Evolutionary conservation across 1,140 invertebrate species (phyloP).

Genomic region (Akabosia matsudoensis): DNA sequence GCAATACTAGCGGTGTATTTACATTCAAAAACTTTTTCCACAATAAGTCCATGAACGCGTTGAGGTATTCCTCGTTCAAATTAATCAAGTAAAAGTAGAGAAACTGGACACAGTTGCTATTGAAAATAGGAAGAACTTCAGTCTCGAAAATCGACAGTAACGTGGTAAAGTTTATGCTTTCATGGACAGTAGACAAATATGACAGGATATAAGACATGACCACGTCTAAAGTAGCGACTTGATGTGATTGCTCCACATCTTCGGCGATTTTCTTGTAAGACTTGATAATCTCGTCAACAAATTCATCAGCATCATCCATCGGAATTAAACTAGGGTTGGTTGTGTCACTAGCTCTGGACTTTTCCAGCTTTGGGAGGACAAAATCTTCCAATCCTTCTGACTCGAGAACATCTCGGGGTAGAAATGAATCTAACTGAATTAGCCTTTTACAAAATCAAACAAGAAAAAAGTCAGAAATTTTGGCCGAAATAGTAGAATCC

Average conservation of each 20-base stretch:
- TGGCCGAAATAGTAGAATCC: too few relatives aligned
- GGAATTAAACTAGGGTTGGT: neutral
- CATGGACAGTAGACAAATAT: constrained; percentile 40
- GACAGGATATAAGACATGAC: constrained; percentile 33
- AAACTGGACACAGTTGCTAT: constrained; percentile 73
- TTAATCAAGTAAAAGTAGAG: constrained; percentile 72
- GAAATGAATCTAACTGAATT: neutral
- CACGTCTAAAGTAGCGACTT: constrained; percentile 45
- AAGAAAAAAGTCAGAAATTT: too few relatives aligned
- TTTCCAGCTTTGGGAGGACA: neutral
- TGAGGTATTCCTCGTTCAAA: constrained; percentile 51
- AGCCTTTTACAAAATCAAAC: neutral
- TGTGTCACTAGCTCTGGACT: neutral
- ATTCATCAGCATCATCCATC: constrained; percentile 6
- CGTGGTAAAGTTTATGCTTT: constrained; percentile 10
- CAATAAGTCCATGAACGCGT: constrained; percentile 56
- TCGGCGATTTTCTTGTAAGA: constrained; percentile 12
- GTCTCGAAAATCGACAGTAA: constrained; percentile 66
- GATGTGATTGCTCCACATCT: constrained; percentile 4
- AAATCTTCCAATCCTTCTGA: neutral
- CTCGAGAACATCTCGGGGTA: neutral
- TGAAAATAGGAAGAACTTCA: constrained; percentile 69
- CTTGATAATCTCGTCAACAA: neutral
- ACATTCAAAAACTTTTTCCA: constrained; percentile 72
- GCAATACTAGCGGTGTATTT: constrained; percentile 61